These are phyloP conservation scores for Characodon lateralis DNA, from an alignment of 2,797 vertebrate species.

Conservation along the genomic window DNA sequence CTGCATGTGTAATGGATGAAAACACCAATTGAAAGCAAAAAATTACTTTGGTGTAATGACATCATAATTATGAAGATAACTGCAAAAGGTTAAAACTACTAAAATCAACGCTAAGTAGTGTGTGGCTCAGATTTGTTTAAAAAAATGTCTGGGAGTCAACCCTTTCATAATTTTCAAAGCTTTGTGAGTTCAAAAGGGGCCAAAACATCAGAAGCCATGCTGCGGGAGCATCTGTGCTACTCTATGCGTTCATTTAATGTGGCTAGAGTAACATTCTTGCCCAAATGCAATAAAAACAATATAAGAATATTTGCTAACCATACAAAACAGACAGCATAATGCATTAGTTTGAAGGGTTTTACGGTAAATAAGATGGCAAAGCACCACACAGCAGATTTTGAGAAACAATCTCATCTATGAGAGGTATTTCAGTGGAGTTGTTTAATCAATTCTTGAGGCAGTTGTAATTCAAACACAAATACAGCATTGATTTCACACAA, in stretches of 20 bases:
- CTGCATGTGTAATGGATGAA: conserved; percentile 42
- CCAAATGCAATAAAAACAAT: neutral
- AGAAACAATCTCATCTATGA: neutral
- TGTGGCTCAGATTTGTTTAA: conserved; percentile 39
- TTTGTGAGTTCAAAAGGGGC: conserved; percentile 21
- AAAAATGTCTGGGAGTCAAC: conserved; percentile 28
- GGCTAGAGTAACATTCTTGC: neutral
- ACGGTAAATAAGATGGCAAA: neutral
- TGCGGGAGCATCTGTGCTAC: conserved; percentile 17
- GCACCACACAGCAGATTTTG: neutral
- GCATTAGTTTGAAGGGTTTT: neutral
- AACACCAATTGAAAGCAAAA: conserved; percentile 28
- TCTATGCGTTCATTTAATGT: conserved; percentile 9
- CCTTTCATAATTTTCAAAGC: conserved; percentile 33
- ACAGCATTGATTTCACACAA: neutral
- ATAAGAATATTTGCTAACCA: neutral
- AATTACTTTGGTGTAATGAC: conserved; percentile 32
- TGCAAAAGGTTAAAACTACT: conserved; percentile 32
- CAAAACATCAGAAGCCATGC: conserved; percentile 43
- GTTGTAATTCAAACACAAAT: neutral
- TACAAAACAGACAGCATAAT: neutral
- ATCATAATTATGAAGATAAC: conserved; percentile 48
- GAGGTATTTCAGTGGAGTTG: neutral
- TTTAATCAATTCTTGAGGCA: conserved; percentile 5
- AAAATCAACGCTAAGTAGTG: conserved; percentile 39